phyloP scores from a whole-genome alignment of 2,113 vertebrate species.

The Rhea pennata region DNA sequence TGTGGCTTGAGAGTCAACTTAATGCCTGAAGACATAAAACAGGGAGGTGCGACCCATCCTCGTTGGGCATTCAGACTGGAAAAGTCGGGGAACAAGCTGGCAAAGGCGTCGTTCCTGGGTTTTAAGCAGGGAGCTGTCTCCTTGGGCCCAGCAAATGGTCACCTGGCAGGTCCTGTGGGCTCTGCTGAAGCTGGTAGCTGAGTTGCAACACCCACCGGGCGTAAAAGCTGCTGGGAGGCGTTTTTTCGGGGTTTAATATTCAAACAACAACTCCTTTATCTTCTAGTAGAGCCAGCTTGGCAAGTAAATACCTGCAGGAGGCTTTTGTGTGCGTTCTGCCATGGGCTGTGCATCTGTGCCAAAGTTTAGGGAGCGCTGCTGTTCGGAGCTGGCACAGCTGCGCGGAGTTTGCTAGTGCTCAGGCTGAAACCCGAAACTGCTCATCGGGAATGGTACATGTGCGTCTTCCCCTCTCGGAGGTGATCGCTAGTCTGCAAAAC shows the following conservation, averaged over 20 bases:
- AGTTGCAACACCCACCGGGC: rapidly evolving
- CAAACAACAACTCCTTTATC: slow-evolving; percentile 26
- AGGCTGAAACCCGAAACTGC: background rate
- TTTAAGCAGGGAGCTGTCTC: background rate
- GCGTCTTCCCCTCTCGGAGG: background rate
- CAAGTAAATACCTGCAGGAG: background rate
- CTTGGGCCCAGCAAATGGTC: background rate
- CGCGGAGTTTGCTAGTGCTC: rapidly evolving
- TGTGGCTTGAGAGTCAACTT: background rate
- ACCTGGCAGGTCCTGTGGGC: background rate
- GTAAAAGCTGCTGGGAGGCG: background rate
- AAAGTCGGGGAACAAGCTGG: background rate
- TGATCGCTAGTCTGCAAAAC: background rate
- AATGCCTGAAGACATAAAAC: background rate
- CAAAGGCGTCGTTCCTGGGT: background rate
- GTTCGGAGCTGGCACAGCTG: background rate
- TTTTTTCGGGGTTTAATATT: slow-evolving; percentile 29
- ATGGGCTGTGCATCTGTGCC: background rate
- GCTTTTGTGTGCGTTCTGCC: background rate
- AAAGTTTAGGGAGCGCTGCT: background rate
- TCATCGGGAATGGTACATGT: rapidly evolving
- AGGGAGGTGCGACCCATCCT: rapidly evolving
- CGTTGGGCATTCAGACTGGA: background rate
- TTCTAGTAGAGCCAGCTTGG: slow-evolving; percentile 22
- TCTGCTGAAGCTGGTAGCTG: background rate